Conservation (phyloP, 1,140 invertebrate genomes). For the Frieseomelitta varia region DNA sequence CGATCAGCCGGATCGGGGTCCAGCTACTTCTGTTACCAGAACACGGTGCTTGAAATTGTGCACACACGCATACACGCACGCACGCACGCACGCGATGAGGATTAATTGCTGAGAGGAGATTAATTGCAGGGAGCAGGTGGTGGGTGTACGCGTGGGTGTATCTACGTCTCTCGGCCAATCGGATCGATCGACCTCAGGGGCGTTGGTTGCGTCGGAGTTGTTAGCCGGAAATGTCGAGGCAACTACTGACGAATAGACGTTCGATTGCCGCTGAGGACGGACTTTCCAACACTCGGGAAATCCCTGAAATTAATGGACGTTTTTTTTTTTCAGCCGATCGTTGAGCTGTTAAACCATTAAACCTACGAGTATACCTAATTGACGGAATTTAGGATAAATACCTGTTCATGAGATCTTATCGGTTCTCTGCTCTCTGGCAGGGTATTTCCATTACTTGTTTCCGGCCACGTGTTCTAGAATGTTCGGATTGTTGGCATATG, state of each 20-base stretch:
- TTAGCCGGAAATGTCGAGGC: constrained; percentile 22
- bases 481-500: not conserved
- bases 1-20: constrained; percentile 10
- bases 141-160: constrained; percentile 55
- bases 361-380: not conserved
- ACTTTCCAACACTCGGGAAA: not conserved
- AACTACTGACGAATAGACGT: not conserved
- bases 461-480: not conserved
- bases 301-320: not conserved
- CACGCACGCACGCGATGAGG: constrained; percentile 45
- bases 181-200: constrained; percentile 60
- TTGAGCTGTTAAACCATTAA: not conserved
- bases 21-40: not conserved
- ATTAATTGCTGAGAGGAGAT: constrained; percentile 68
- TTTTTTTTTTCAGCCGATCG: not conserved
- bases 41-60: constrained; percentile 32
- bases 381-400: not conserved
- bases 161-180: constrained; percentile 53
- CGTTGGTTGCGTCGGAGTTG: constrained; percentile 50
- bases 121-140: constrained; percentile 60
- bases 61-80: not conserved
- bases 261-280: constrained; percentile 1
- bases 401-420: fast-evolving
- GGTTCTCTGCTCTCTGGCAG: too few species aligned
- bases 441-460: too few species aligned